phyloP scores from a whole-genome alignment of 1,140 invertebrate genomes.

The Bombus superbus region DNA sequence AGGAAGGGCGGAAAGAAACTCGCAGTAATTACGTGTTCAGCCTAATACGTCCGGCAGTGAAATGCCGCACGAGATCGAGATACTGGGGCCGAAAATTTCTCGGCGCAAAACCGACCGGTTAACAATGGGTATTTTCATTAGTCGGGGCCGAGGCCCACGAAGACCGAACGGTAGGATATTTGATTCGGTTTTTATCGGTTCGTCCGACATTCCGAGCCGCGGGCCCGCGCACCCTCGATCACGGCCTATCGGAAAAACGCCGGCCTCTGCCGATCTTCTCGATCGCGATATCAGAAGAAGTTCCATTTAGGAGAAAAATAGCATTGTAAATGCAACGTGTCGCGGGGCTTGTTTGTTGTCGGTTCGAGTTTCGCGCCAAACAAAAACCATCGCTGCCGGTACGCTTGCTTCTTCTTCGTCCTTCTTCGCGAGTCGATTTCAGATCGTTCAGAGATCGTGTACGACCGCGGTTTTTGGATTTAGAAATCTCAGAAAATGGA shows the following conservation, averaged over 20 bases:
- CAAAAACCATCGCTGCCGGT: conserved; percentile 23
- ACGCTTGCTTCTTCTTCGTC: not conserved
- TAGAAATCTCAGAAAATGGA: too few relatives aligned
- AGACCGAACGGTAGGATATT: conserved; percentile 63
- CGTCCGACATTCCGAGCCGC: conserved; percentile 58
- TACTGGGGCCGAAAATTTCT: conserved; percentile 59
- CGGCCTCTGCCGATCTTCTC: conserved; percentile 52
- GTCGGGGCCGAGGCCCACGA: conserved; percentile 42
- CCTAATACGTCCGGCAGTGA: conserved; percentile 47
- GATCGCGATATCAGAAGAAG: conserved; percentile 66
- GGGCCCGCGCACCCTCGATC: conserved; percentile 50
- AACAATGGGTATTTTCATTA: conserved; percentile 73
- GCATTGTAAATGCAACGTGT: conserved; percentile 56
- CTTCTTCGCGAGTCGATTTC: conserved; percentile 4
- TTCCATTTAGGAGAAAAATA: conserved; percentile 65
- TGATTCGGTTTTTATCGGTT: conserved; percentile 69
- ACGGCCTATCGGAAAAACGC: conserved; percentile 60
- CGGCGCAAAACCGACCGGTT: conserved; percentile 60
- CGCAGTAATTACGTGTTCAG: conserved; percentile 45
- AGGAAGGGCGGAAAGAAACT: conserved; percentile 33
- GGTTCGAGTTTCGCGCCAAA: conserved; percentile 31
- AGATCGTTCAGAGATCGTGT: not conserved
- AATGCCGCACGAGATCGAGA: conserved; percentile 52
- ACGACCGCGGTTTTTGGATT: not conserved
- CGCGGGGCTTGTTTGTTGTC: conserved; percentile 47